Conservation (phyloP, 2,888 invertebrate genomes). For the Drosophila macrospina region DNA sequence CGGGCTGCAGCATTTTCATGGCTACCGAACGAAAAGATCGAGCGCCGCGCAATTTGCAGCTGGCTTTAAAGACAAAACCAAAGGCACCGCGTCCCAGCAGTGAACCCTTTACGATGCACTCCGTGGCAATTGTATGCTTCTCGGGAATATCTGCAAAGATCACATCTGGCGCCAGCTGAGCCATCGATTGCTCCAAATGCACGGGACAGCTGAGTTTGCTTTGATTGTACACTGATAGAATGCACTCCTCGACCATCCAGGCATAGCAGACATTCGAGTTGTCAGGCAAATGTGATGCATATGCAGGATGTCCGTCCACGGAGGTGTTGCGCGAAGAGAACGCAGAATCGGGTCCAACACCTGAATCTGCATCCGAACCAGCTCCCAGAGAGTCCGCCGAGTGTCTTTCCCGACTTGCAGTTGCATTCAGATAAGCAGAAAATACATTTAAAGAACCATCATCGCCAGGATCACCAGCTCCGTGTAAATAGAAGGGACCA, state of each 20-base stretch:
- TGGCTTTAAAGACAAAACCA: slow-evolving; percentile 96
- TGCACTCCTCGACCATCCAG: slow-evolving; percentile 98
- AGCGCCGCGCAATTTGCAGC: slow-evolving; percentile 88
- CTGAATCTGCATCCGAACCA: slow-evolving; percentile 93
- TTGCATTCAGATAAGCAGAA: slow-evolving; percentile 81
- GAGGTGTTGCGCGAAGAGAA: slow-evolving; percentile 94
- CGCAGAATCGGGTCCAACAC: slow-evolving; percentile 93
- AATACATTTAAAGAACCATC: slow-evolving; percentile 80
- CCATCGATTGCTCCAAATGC: slow-evolving; percentile 91
- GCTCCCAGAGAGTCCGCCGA: slow-evolving; percentile 86
- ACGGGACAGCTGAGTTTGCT: slow-evolving; percentile 90
- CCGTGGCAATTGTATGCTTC: slow-evolving; percentile 92
- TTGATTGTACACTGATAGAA: slow-evolving; percentile 93
- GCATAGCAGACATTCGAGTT: slow-evolving; percentile 87
- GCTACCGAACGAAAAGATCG: slow-evolving; percentile 91
- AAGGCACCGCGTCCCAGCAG: slow-evolving; percentile 98
- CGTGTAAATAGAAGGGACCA: slow-evolving; percentile 67
- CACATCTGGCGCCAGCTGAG: slow-evolving; percentile 96
- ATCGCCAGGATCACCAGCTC: slow-evolving; percentile 69
- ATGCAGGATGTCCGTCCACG: slow-evolving; percentile 90
- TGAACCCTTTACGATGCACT: slow-evolving; percentile 91
- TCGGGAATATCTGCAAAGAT: slow-evolving; percentile 96
- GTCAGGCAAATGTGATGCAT: slow-evolving; percentile 74
- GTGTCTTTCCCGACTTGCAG: slow-evolving; percentile 77
- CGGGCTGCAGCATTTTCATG: slow-evolving; percentile 98